These are phyloP conservation scores for Muntiacus muntjak DNA, from an alignment of 2,113 vertebrate species.

Conservation along the genomic window DNA sequence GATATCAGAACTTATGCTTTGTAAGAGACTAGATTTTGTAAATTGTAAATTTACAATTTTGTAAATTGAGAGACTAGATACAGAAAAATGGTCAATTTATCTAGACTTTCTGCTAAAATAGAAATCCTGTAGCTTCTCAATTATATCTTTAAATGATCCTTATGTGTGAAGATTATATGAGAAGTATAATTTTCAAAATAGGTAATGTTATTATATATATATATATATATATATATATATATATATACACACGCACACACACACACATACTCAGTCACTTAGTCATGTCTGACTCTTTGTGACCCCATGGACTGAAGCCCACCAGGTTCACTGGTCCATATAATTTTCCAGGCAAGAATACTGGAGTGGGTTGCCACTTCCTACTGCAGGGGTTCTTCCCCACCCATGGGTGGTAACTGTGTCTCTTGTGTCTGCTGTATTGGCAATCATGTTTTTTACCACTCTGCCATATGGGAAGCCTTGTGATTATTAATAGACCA, in stretches of 20 bases:
- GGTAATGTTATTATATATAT: background rate
- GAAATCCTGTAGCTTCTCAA: background rate
- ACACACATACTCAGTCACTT: background rate
- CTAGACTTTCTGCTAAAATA: background rate
- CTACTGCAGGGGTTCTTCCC: background rate
- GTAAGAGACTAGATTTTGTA: background rate
- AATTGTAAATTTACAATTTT: background rate
- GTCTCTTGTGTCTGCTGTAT: background rate
- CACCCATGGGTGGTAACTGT: background rate
- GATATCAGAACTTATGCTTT: background rate
- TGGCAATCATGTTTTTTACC: background rate
- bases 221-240: too few relatives aligned
- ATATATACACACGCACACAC: too few relatives aligned
- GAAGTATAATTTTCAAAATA: background rate
- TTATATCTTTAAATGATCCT: background rate
- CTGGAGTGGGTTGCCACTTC: background rate
- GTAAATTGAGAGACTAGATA: background rate
- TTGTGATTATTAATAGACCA: background rate
- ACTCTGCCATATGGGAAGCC: background rate
- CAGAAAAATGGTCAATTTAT: background rate
- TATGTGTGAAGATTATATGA: background rate
- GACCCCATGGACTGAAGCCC: background rate
- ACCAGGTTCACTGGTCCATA: background rate
- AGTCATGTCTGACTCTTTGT: background rate
- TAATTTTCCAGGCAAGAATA: background rate